Base-by-base conservation (phyloP, 1,140 invertebrate species). In the Euura lappo region DNA sequence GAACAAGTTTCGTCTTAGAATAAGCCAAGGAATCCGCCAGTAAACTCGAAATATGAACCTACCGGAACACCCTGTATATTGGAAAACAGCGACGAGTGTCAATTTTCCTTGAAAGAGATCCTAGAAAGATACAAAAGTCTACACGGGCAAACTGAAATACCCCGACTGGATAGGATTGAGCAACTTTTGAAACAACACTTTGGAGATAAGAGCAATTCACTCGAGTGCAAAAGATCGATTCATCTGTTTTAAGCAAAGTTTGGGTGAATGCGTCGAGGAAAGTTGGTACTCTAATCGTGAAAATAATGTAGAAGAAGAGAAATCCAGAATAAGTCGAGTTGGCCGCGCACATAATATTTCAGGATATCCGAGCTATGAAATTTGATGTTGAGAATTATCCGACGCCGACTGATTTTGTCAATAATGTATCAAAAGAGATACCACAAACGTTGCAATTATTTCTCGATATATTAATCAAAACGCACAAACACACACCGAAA, bases 1-100 rank as follows among this genome's bases (percentile, higher is more conserved):
- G n/a, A n/a, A n/a, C n/a, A n/a, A n/a, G n/a, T n/a, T n/a, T n/a
- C n/a, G n/a, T n/a, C n/a, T n/a, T n/a, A n/a, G n/a, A n/a, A n/a
- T n/a, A n/a, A n/a, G n/a, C n/a, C n/a, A n/a, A n/a, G n/a, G n/a
- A n/a, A n/a, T n/a, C n/a, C n/a, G n/a, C n/a, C n/a, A n/a, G n/a
- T n/a, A n/a, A n/a, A n/a, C n/a, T n/a, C n/a, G n/a, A n/a, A n/a
- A n/a, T n/a, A n/a, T n/a, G n/a, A n/a, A n/a, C n/a, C n/a, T n/a
- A n/a, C n/a, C n/a, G n/a, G n/a, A n/a, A n/a, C n/a, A n/a, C n/a
- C n/a, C n/a, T n/a, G n/a, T 76, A 73, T 71, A 68, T 43, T 69
- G 74, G 74, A 79, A 75, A 79, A 51, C 11, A 51, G 47, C 2
- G 47, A 51, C 47, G 47, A 51, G 47, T 51, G 47, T 51, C 47